Evolutionary conservation across 2,888 invertebrate genomes (phyloP).

Genomic region (Tineola bisselliella): DNA sequence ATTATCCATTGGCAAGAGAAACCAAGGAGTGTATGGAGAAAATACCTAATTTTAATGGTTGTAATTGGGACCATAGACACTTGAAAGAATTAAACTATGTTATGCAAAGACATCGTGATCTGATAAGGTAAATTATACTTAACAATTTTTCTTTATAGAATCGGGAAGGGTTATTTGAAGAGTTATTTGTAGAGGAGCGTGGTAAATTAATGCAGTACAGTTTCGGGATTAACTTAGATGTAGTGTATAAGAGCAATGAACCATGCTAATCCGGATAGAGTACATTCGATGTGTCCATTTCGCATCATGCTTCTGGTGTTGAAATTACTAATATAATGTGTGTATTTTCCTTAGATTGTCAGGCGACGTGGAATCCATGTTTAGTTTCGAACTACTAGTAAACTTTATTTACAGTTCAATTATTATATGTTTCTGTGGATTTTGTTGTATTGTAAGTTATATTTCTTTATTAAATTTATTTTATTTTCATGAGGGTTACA

Average conservation of each 20-base stretch:
- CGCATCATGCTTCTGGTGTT: too few species aligned
- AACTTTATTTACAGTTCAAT: slow-evolving; percentile 19
- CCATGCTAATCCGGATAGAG: too few species aligned
- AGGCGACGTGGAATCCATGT: slow-evolving; percentile 32
- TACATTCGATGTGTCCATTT: too few species aligned
- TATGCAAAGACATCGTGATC: slow-evolving; percentile 32
- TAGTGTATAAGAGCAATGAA: too few species aligned
- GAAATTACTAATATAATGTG: too few species aligned
- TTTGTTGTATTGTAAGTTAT: slow-evolving; percentile 35
- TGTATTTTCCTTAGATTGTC: slow-evolving; percentile 26
- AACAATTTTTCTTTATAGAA: too few species aligned
- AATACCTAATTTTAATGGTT: slow-evolving; percentile 16
- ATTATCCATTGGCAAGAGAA: slow-evolving; percentile 38
- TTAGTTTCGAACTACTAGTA: slow-evolving; percentile 26
- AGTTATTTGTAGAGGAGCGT: too few species aligned
- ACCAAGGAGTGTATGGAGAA: slow-evolving; percentile 20
- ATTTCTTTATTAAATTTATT: too few species aligned
- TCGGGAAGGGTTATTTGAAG: too few species aligned
- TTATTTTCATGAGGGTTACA: too few species aligned
- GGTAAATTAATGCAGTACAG: too few species aligned
- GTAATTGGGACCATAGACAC: slow-evolving; percentile 25
- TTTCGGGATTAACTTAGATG: too few species aligned
- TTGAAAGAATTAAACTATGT: slow-evolving; percentile 30
- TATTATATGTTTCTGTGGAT: slow-evolving; percentile 29
- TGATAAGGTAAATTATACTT: slow-evolving; percentile 32